Evolutionary conservation across 2,888 invertebrate species (phyloP).

Genomic region (Eudasyphora cyanicolor): DNA sequence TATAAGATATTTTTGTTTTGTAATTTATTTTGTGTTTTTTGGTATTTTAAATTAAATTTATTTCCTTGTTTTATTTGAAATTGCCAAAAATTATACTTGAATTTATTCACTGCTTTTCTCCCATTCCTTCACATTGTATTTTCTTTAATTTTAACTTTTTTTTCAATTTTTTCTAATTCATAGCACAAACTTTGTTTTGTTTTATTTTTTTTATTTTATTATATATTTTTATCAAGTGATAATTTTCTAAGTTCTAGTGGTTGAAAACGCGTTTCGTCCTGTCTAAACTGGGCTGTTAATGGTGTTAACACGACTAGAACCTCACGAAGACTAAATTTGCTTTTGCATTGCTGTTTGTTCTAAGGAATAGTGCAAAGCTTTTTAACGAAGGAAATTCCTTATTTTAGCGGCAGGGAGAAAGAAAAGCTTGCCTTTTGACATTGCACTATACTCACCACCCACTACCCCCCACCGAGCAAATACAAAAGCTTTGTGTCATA

Average conservation of each 20-base stretch:
- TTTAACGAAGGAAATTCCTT: constrained; percentile 51
- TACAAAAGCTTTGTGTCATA: background rate
- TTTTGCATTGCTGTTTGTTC: constrained; percentile 18
- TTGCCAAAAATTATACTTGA: no score
- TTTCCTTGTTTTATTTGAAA: background rate
- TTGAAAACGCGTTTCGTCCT: constrained; percentile 34
- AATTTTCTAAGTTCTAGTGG: constrained; percentile 12
- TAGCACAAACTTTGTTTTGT: background rate
- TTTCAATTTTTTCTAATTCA: background rate
- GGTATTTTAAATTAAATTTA: constrained; percentile 10
- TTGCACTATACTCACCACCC: background rate
- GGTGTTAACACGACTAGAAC: constrained; percentile 67
- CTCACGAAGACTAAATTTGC: constrained; percentile 68
- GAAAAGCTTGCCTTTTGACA: background rate
- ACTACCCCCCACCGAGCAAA: no score
- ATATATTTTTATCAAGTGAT: background rate
- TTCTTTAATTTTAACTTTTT: background rate
- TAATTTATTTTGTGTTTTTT: constrained; percentile 20
- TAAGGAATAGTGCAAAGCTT: constrained; percentile 45
- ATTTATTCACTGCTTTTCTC: no score
- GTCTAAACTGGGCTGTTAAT: constrained; percentile 18
- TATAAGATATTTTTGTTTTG: constrained; percentile 51
- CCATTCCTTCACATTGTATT: background rate
- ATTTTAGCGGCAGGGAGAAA: background rate
- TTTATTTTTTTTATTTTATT: background rate